These are phyloP conservation scores for Proterorhinus semilunaris DNA, from an alignment of 2,113 vertebrate genomes.

Conservation along the genomic window DNA sequence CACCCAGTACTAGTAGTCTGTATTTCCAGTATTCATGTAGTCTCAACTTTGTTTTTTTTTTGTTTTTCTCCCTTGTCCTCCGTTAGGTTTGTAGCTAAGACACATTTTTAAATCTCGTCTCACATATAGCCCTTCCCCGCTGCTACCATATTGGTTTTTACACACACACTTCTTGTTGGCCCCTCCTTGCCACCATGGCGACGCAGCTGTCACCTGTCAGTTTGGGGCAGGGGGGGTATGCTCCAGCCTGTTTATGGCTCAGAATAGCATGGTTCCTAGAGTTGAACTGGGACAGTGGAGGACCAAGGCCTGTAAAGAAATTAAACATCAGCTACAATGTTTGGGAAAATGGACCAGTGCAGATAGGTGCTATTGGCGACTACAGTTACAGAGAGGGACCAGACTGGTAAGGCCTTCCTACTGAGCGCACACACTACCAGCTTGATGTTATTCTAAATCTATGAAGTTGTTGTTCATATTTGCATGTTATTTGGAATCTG, in stretches of 20 bases:
- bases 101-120: slow-evolving; percentile 43
- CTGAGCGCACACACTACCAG: not conserved
- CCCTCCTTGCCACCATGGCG: slow-evolving; percentile 65
- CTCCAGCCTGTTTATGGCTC: slow-evolving; percentile 50
- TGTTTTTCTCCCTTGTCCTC: not conserved
- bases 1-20: not conserved
- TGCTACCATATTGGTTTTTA: slow-evolving; percentile 69
- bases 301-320: slow-evolving; percentile 17
- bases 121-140: slow-evolving; percentile 51
- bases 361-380: slow-evolving; percentile 24
- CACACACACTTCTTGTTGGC: slow-evolving; percentile 31
- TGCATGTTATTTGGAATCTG: not conserved
- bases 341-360: slow-evolving; percentile 41
- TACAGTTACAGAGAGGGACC: slow-evolving; percentile 19
- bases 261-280: slow-evolving; percentile 65
- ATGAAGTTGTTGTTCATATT: not conserved
- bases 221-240: slow-evolving; percentile 51
- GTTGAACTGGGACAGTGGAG: slow-evolving; percentile 38
- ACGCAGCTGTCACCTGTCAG: slow-evolving; percentile 78
- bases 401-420: slow-evolving; percentile 53
- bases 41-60: not conserved
- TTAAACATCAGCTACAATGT: slow-evolving; percentile 33
- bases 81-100: slow-evolving; percentile 29
- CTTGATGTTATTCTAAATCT: not conserved
- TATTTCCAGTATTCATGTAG: not conserved